These are phyloP conservation scores for Sebastolobus alascanus DNA, from an alignment of 2,797 vertebrate species.

Conservation along the genomic window DNA sequence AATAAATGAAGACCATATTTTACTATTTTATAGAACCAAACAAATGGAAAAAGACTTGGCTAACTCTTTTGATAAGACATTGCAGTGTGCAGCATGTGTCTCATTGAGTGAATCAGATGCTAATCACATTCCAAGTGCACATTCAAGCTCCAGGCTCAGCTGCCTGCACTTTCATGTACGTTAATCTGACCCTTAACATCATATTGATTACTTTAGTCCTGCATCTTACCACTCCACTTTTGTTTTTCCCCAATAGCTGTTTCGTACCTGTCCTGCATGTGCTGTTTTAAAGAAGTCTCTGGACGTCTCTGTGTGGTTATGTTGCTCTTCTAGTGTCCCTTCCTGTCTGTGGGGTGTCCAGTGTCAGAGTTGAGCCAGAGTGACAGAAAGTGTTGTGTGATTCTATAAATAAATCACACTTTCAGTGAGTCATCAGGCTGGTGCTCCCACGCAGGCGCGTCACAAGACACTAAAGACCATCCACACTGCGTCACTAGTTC, in stretches of 20 bases:
- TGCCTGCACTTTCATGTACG: not conserved
- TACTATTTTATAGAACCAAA: not conserved
- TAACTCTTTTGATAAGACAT: not conserved
- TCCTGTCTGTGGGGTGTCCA: conserved; percentile 57
- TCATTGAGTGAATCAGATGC: not conserved
- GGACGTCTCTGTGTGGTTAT: not conserved
- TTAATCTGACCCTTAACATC: not conserved
- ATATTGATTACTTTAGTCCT: not conserved
- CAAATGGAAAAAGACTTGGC: not conserved
- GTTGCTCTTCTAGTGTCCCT: not conserved
- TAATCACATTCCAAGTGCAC: not conserved
- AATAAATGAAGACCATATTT: not conserved
- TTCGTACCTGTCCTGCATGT: not conserved
- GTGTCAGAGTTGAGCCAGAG: conserved; percentile 47
- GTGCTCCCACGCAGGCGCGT: conserved; percentile 17
- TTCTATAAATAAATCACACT: conserved; percentile 73
- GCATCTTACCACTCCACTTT: not conserved
- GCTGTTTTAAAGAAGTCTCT: conserved; percentile 3
- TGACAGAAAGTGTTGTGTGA: conserved; percentile 60
- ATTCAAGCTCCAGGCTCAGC: not conserved
- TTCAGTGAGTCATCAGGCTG: conserved; percentile 67
- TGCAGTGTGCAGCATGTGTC: not conserved
- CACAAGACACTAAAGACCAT: conserved; percentile 41
- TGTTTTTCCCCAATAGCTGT: not conserved
- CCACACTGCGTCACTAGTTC: conserved; percentile 3